These are phyloP conservation scores for Aphelinus certus DNA, from an alignment of 1,140 invertebrate species.

Conservation along the genomic window DNA sequence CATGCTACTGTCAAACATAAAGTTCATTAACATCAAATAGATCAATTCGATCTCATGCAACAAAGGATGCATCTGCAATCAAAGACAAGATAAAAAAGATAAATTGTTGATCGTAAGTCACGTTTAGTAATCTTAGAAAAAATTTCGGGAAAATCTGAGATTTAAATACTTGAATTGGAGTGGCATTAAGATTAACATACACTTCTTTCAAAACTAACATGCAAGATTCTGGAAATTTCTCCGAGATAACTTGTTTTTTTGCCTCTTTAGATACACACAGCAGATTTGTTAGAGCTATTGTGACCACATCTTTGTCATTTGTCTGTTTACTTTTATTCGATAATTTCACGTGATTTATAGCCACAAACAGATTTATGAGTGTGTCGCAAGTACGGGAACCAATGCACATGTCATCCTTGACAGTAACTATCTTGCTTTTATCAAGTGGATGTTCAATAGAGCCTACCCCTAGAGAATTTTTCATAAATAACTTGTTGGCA, in stretches of 20 bases:
- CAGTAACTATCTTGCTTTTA: constrained; percentile 13
- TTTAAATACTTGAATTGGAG: constrained; percentile 63
- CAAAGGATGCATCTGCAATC: constrained; percentile 59
- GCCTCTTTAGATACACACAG: constrained; percentile 63
- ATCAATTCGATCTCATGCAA: constrained; percentile 62
- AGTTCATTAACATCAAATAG: constrained; percentile 67
- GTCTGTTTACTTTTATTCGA: constrained; percentile 45
- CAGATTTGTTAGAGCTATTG: constrained; percentile 62
- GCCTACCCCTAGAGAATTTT: not conserved
- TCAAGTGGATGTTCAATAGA: constrained; percentile 6
- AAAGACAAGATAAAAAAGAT: constrained; percentile 32
- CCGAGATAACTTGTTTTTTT: constrained; percentile 59
- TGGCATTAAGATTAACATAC: constrained; percentile 64
- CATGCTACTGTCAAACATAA: constrained; percentile 57
- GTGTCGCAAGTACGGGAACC: constrained; percentile 63
- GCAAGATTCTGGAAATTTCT: constrained; percentile 57
- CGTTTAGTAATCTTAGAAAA: no score
- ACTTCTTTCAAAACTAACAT: constrained; percentile 63
- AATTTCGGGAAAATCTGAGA: no score
- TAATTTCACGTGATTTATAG: constrained; percentile 56
- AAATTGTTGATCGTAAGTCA: no score
- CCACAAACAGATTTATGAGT: constrained; percentile 63
- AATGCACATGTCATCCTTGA: constrained; percentile 30
- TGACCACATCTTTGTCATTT: constrained; percentile 59
- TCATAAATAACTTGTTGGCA: no score